Evolutionary conservation across 2,797 vertebrate species (phyloP).

Genomic region (Valencia hispanica): DNA sequence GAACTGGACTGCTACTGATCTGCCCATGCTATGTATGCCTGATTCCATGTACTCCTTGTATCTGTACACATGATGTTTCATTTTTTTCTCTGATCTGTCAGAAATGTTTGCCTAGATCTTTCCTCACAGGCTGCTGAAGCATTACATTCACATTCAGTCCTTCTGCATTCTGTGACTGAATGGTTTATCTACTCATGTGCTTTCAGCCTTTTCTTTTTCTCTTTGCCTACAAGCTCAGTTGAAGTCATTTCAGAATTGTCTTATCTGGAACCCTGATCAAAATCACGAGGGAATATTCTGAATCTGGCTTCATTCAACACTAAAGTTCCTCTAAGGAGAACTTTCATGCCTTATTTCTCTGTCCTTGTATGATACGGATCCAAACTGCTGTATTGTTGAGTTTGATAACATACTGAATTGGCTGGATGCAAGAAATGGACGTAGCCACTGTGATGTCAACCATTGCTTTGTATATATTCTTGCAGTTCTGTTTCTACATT

Average conservation of each 20-base stretch:
- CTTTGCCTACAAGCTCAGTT: conserved; percentile 35
- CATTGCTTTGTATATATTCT: neutral
- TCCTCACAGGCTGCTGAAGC: conserved; percentile 12
- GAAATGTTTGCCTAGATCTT: neutral
- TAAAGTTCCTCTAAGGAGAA: neutral
- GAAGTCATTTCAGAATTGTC: conserved; percentile 37
- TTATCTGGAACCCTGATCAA: conserved; percentile 25
- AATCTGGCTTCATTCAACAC: neutral
- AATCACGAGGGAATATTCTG: conserved; percentile 6
- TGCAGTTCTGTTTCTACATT: neutral
- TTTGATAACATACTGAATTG: neutral
- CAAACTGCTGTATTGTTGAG: conserved; percentile 14
- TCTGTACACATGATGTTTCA: conserved; percentile 19
- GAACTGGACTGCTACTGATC: conserved; percentile 26
- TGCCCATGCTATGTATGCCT: conserved; percentile 38
- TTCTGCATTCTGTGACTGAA: conserved; percentile 7
- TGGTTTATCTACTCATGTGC: conserved; percentile 27
- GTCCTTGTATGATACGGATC: neutral
- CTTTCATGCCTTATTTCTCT: neutral
- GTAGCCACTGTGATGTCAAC: neutral
- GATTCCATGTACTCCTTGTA: conserved; percentile 39
- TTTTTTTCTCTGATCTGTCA: conserved; percentile 24
- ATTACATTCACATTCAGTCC: conserved; percentile 11
- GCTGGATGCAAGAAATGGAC: conserved; percentile 1
- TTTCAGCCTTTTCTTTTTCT: conserved; percentile 40